phyloP scores from a whole-genome alignment of 2,113 vertebrate genomes.

The Echinops telfairi region DNA sequence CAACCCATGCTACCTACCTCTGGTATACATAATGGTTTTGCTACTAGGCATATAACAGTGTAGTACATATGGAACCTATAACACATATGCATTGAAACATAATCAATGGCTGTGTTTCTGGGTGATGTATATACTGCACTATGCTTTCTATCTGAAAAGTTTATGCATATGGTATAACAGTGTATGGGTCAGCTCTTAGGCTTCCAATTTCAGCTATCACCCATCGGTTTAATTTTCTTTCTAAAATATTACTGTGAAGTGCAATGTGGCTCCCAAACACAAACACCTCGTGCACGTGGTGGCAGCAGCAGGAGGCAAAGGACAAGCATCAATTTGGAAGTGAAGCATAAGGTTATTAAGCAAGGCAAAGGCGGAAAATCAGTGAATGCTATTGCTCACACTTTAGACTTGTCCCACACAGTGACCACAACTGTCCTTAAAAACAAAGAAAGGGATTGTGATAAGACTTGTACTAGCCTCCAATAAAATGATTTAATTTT shows the following conservation, averaged over 20 bases:
- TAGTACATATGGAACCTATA: background rate
- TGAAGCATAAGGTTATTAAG: background rate
- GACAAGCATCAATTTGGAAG: background rate
- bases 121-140: background rate
- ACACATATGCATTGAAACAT: background rate
- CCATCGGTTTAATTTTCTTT: background rate
- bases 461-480: too few relatives aligned
- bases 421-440: background rate
- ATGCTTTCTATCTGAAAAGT: background rate
- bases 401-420: background rate
- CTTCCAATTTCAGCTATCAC: background rate
- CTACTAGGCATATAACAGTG: background rate
- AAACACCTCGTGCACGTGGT: background rate
- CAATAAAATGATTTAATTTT: too few relatives aligned
- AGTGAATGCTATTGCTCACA: background rate
- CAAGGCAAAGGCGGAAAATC: background rate
- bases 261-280: background rate
- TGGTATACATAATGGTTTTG: background rate
- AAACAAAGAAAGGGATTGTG: background rate
- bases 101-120: background rate
- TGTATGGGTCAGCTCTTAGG: background rate
- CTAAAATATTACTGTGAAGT: background rate
- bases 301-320: background rate
- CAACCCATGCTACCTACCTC: too few relatives aligned
- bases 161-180: background rate